Evolutionary conservation across 1,140 invertebrate genomes (phyloP).

Genomic region (Samia ricini): DNA sequence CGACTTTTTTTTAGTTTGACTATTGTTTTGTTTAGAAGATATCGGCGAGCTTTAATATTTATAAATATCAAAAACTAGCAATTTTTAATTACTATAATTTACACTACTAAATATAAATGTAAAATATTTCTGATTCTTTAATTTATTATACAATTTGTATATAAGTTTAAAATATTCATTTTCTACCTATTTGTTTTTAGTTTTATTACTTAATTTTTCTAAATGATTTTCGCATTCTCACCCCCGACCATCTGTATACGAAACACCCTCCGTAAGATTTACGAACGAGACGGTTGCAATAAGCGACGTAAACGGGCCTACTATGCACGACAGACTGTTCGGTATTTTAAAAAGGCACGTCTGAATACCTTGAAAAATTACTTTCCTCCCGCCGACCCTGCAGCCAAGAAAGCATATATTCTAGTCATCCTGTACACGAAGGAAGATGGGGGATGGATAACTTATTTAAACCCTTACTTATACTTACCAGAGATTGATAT

Average conservation of each 20-base stretch:
- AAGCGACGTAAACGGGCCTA: constrained; percentile 38
- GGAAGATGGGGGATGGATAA: constrained; percentile 54
- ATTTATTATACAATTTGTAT: too few relatives aligned
- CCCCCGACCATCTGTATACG: constrained; percentile 41
- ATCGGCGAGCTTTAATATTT: too few relatives aligned
- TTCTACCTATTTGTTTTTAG: neutral
- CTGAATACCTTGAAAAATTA: constrained; percentile 66
- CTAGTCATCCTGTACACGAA: constrained; percentile 55
- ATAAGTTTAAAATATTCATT: too few relatives aligned
- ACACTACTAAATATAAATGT: neutral
- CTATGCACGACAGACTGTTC: constrained; percentile 35
- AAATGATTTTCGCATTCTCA: constrained; percentile 63
- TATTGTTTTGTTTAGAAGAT: too few relatives aligned
- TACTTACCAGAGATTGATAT: neutral
- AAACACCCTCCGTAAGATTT: constrained; percentile 54
- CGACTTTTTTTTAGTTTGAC: too few relatives aligned
- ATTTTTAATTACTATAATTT: neutral
- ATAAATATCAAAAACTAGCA: neutral
- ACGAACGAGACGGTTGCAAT: constrained; percentile 53
- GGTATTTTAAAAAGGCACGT: constrained; percentile 67
- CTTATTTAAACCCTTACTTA: constrained; percentile 35
- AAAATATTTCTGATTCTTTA: too few relatives aligned
- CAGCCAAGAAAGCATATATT: constrained; percentile 49
- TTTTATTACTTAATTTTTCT: constrained; percentile 50
- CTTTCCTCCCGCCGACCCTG: constrained; percentile 43